Percentiles rank a stretch among this genome's conserved stretches.
These are phyloP conservation scores for Cydia splendana DNA, from an alignment of 1,140 invertebrate species.

Conservation along the genomic window DNA sequence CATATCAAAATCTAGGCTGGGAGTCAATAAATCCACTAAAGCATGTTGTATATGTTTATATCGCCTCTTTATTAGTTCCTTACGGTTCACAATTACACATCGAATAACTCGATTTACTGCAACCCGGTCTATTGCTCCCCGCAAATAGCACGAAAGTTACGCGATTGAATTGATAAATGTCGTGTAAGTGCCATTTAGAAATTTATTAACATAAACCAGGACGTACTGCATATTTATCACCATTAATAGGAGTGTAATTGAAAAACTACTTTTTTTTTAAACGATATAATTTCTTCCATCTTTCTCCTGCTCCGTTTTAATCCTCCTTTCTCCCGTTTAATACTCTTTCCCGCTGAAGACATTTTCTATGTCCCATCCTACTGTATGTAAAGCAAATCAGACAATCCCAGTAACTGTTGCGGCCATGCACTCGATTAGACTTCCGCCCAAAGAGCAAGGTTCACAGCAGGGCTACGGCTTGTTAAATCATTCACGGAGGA, in stretches of 20 bases:
- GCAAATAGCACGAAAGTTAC: conserved; percentile 1
- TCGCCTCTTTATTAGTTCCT: not conserved
- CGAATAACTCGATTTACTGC: not conserved
- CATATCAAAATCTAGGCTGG: not conserved
- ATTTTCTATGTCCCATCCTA: not conserved
- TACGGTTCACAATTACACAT: not conserved
- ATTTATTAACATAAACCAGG: not conserved
- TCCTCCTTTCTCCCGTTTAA: not conserved
- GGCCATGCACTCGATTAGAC: conserved; percentile 21
- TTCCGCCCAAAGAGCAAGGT: conserved; percentile 28
- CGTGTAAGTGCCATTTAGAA: not conserved
- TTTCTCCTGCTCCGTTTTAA: no score
- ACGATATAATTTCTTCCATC: not conserved
- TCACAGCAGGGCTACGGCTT: conserved; percentile 21
- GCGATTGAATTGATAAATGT: not conserved
- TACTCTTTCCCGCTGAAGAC: not conserved
- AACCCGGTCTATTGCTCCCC: not conserved
- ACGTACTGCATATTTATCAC: not conserved
- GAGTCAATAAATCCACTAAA: not conserved
- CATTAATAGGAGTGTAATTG: not conserved
- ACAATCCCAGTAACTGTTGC: not conserved
- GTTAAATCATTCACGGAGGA: conserved; percentile 26
- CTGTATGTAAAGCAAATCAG: not conserved
- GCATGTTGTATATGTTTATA: not conserved
- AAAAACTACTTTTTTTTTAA: not conserved